These are phyloP conservation scores for Nylanderia fulva DNA, from an alignment of 1,140 invertebrate genomes.

Conservation along the genomic window DNA sequence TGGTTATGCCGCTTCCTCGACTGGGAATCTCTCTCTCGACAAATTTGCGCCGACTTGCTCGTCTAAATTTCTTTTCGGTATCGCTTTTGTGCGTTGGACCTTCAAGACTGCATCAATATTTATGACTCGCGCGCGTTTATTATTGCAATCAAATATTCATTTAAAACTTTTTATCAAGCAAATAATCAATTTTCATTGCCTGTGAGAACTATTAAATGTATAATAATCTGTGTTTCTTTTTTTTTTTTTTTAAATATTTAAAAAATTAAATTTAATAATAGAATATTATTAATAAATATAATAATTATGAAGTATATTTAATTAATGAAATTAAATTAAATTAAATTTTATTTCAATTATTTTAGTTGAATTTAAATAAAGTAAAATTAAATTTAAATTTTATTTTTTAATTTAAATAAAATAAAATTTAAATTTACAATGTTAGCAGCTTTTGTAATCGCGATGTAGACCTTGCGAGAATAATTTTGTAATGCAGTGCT, in stretches of 20 bases:
- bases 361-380: too few species aligned
- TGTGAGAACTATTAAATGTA: too few species aligned
- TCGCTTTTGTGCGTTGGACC: conserved; percentile 41
- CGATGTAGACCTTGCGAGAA: background rate
- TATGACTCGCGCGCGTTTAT: background rate
- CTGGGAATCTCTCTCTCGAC: conserved; percentile 52
- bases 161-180: background rate
- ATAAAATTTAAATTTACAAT: too few species aligned
- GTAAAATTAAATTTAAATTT: background rate
- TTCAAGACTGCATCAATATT: conserved; percentile 3
- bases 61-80: conserved; percentile 40
- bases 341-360: too few species aligned
- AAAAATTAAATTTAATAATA: too few species aligned
- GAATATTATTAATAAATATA: too few species aligned
- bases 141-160: background rate
- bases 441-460: too few species aligned
- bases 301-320: too few species aligned
- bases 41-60: conserved; percentile 64
- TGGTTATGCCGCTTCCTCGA: conserved; percentile 71
- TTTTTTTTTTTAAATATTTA: too few species aligned
- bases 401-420: background rate
- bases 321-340: too few species aligned
- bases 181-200: background rate
- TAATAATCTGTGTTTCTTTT: too few species aligned
- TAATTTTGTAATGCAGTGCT: background rate